These are phyloP conservation scores for Malthinus seriepunctatus DNA, from an alignment of 2,888 invertebrate species.

Conservation along the genomic window DNA sequence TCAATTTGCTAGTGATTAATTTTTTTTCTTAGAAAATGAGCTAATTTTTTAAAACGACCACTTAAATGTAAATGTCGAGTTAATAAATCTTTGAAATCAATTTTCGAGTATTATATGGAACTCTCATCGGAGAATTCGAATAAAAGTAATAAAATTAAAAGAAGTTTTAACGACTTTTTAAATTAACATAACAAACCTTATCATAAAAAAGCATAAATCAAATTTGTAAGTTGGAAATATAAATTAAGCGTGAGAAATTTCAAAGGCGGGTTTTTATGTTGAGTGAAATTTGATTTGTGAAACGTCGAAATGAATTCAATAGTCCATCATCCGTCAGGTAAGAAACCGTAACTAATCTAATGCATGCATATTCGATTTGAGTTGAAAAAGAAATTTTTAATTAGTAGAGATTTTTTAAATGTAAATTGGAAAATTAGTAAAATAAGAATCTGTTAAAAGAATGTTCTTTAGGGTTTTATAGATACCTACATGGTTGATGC, in stretches of 20 bases:
- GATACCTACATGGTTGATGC: too few relatives aligned
- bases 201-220: conserved; percentile 28
- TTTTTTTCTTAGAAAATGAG: too few relatives aligned
- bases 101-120: conserved; percentile 9
- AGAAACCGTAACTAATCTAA: conserved; percentile 19
- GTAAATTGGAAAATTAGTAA: too few relatives aligned
- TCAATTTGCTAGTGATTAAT: too few relatives aligned
- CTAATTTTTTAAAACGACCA: too few relatives aligned
- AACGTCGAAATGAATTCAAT: conserved; percentile 15
- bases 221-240: conserved; percentile 24
- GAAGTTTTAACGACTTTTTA: conserved; percentile 21
- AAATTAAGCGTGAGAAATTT: conserved; percentile 28
- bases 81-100: too few relatives aligned
- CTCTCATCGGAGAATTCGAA: conserved; percentile 23
- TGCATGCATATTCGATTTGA: conserved; percentile 3
- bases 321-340: conserved; percentile 9
- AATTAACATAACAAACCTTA: conserved; percentile 29
- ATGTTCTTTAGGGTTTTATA: too few relatives aligned
- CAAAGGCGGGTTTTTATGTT: conserved; percentile 24
- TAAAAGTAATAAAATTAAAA: conserved; percentile 22
- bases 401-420: background rate
- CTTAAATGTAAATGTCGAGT: too few relatives aligned
- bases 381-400: background rate
- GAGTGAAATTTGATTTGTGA: conserved; percentile 23
- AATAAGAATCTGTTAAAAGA: too few relatives aligned